A percentile compares a stretch with the other conserved stretches of the same genome.
Conservation (phyloP, 2,797 vertebrate species). For the Falco peregrinus region DNA sequence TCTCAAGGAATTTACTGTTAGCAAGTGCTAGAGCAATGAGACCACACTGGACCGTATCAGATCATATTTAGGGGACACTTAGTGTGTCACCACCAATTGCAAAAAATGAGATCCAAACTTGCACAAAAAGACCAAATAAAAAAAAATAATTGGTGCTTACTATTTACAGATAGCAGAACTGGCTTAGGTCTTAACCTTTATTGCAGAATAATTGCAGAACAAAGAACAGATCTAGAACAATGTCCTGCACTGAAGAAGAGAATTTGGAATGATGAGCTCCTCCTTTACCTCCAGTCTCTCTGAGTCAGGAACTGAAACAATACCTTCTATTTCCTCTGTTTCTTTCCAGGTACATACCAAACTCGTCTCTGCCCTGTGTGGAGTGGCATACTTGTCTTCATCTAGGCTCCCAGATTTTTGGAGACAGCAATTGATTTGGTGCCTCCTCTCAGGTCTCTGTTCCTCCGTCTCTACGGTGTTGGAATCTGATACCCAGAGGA, state of each 20-base stretch:
- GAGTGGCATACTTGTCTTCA: accelerated
- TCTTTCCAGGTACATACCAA: background rate
- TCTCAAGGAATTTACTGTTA: background rate
- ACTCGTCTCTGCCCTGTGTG: background rate
- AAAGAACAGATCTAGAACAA: background rate
- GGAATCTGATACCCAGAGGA: background rate
- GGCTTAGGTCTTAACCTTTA: background rate
- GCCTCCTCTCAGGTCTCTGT: background rate
- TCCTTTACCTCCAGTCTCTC: background rate
- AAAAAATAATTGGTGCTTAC: background rate
- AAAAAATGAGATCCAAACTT: background rate
- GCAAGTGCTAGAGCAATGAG: background rate
- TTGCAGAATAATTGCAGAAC: background rate
- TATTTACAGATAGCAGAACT: background rate
- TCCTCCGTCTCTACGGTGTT: background rate
- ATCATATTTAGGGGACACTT: background rate
- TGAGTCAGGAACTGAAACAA: background rate
- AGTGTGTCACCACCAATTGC: background rate
- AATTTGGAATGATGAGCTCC: accelerated
- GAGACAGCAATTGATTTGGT: background rate
- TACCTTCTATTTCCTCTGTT: background rate
- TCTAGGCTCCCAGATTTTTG: background rate
- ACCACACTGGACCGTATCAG: background rate
- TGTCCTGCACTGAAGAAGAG: background rate
- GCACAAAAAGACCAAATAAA: background rate